These are phyloP conservation scores for Drosophila subsilvestris DNA, from an alignment of 2,888 invertebrate species.

Conservation along the genomic window DNA sequence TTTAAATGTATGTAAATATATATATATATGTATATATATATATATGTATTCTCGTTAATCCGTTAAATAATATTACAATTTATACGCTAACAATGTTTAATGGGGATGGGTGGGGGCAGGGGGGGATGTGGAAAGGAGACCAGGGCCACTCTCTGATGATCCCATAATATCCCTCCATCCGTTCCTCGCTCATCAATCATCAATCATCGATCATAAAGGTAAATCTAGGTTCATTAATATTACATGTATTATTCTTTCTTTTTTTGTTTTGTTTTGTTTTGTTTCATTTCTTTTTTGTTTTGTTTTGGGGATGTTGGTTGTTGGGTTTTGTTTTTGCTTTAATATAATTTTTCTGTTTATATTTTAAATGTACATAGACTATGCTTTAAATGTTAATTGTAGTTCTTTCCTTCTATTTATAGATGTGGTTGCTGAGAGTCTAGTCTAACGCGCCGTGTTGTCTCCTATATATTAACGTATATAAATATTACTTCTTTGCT, in stretches of 20 bases:
- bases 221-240: slow-evolving; percentile 70
- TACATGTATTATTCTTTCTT: slow-evolving; percentile 42
- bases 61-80: slow-evolving; percentile 68
- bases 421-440: slow-evolving; percentile 57
- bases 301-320: slow-evolving; percentile 46
- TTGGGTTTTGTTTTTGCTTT: slow-evolving; percentile 34
- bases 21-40: slow-evolving; percentile 28
- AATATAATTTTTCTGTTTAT: slow-evolving; percentile 71
- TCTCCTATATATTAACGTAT: slow-evolving; percentile 37
- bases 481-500: slow-evolving; percentile 41
- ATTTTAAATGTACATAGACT: slow-evolving; percentile 77
- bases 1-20: slow-evolving; percentile 34
- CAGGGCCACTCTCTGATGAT: slow-evolving; percentile 62
- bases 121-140: neutral
- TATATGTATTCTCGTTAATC: slow-evolving; percentile 27
- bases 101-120: slow-evolving; percentile 1
- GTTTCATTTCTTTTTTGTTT: slow-evolving; percentile 54
- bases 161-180: slow-evolving; percentile 23
- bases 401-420: slow-evolving; percentile 61
- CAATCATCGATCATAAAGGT: slow-evolving; percentile 65
- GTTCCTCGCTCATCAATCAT: slow-evolving; percentile 39
- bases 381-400: slow-evolving; percentile 69
- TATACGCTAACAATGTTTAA: slow-evolving; percentile 73
- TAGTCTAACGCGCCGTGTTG: slow-evolving; percentile 68
- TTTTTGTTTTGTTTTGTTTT: slow-evolving; percentile 33